phyloP scores from a whole-genome alignment of 2,113 vertebrate species.

The Lepus europaeus region DNA sequence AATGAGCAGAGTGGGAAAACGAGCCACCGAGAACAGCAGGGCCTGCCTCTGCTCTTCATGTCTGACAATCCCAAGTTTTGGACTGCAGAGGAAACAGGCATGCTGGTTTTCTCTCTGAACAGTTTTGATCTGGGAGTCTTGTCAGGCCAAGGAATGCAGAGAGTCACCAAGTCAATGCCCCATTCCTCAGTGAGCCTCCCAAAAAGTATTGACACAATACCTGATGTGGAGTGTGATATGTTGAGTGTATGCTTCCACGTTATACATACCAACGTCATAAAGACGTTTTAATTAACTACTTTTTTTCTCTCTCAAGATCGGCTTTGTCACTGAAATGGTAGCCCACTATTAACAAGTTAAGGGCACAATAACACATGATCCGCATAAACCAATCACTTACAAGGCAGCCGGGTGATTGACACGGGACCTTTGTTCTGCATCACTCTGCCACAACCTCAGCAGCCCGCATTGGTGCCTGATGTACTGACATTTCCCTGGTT shows the following conservation, averaged over 20 bases:
- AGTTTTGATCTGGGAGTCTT: constrained; percentile 86
- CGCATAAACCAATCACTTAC: constrained; percentile 6
- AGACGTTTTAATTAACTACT: constrained; percentile 81
- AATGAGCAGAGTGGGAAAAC: constrained; percentile 55
- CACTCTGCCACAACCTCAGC: neutral
- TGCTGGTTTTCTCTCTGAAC: constrained; percentile 82
- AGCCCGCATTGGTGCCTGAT: constrained; percentile 65
- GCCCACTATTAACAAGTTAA: constrained; percentile 27
- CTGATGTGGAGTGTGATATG: constrained; percentile 73
- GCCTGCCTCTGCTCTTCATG: constrained; percentile 24
- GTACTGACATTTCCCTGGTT: constrained; percentile 54
- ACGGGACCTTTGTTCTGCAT: constrained; percentile 24
- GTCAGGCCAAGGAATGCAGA: constrained; percentile 80
- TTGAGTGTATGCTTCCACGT: constrained; percentile 69
- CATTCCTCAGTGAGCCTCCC: constrained; percentile 82
- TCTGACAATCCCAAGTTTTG: constrained; percentile 85
- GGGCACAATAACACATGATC: neutral
- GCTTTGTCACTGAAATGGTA: constrained; percentile 75
- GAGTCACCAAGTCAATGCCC: constrained; percentile 81
- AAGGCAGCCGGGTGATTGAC: neutral
- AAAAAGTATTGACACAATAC: constrained; percentile 82
- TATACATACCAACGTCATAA: constrained; percentile 77
- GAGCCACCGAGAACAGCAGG: constrained; percentile 69
- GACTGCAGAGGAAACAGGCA: constrained; percentile 69
- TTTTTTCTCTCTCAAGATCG: constrained; percentile 75